These are phyloP conservation scores for Parotocinclus haroldoi DNA, from an alignment of 2,797 vertebrate species.

Conservation along the genomic window DNA sequence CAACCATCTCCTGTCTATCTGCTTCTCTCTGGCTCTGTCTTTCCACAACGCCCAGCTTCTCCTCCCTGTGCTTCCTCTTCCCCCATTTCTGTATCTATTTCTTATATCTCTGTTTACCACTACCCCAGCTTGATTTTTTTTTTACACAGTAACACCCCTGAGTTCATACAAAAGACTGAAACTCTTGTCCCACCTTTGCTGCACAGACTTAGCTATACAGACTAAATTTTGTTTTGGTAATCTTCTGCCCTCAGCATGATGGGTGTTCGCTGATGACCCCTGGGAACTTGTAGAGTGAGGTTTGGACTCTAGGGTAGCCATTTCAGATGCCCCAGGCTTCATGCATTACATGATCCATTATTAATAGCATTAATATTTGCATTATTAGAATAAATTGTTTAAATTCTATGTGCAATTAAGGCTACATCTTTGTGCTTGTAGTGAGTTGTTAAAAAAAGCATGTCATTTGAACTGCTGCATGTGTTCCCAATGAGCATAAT, in stretches of 20 bases:
- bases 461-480: too few species aligned
- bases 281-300: neutral
- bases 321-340: too few species aligned
- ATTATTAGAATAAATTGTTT: too few species aligned
- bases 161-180: too few species aligned
- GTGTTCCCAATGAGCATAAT: too few species aligned
- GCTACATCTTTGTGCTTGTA: too few species aligned
- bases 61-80: neutral
- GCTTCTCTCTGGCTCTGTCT: neutral
- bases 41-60: constrained; percentile 3
- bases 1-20: constrained; percentile 3
- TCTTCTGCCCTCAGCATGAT: constrained; percentile 24
- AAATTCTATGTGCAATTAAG: too few species aligned
- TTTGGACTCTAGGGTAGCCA: too few species aligned
- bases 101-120: neutral
- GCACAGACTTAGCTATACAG: neutral
- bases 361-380: too few species aligned
- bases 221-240: constrained; percentile 27
- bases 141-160: neutral
- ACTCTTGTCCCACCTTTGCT: too few species aligned
- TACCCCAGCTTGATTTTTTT: neutral
- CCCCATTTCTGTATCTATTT: neutral
- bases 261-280: constrained; percentile 7
- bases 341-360: too few species aligned
- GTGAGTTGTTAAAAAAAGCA: too few species aligned